Percentiles rank a stretch among this genome's conserved stretches.
phyloP scores from a whole-genome alignment of 2,113 vertebrate species.

The Psilopogon haemacephalus region DNA sequence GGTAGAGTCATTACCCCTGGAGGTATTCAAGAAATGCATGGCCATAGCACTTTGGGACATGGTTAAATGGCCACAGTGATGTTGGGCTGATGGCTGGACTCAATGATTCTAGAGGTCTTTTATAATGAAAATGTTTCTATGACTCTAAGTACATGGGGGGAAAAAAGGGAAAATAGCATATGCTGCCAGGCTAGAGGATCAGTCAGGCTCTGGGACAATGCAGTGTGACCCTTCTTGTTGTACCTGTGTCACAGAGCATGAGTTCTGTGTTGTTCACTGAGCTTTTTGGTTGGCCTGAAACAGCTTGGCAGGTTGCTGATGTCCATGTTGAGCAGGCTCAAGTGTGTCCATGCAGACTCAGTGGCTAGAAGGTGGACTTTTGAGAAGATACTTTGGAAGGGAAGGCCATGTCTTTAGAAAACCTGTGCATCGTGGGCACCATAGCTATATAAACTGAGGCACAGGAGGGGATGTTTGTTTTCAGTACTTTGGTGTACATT shows the following conservation, averaged over 20 bases:
- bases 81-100: too few species aligned
- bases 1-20: too few species aligned
- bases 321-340: not conserved
- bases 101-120: too few species aligned
- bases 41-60: too few species aligned
- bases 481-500: not conserved
- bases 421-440: not conserved
- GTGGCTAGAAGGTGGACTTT: not conserved
- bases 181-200: not conserved
- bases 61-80: too few species aligned
- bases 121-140: too few species aligned
- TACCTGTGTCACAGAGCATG: not conserved
- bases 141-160: too few species aligned
- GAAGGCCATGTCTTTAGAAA: not conserved
- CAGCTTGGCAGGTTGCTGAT: too few species aligned
- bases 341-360: not conserved
- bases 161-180: not conserved
- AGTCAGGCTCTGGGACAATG: not conserved
- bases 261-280: not conserved
- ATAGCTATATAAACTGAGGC: not conserved
- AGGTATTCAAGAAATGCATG: too few species aligned
- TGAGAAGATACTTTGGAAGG: not conserved
- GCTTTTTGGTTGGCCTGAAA: not conserved
- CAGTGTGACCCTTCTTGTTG: rapidly evolving
- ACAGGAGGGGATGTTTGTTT: not conserved